phyloP scores from a whole-genome alignment of 1,140 invertebrate species.

The Nixonia krombeini region DNA sequence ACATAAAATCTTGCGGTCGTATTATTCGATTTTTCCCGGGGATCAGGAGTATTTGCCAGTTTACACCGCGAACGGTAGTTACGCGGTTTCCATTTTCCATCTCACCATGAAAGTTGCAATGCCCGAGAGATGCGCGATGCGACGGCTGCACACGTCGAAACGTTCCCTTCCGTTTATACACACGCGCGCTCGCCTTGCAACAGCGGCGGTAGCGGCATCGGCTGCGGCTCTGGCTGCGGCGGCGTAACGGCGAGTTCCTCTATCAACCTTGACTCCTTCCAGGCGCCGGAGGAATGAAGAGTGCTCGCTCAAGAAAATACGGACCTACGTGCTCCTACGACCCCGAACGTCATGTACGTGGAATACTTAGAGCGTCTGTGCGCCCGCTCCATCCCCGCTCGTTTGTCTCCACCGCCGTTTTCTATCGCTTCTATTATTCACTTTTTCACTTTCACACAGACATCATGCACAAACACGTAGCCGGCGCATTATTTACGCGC shows the following conservation, averaged over 20 bases:
- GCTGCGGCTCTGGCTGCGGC: too few relatives aligned
- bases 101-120: slow-evolving; percentile 61
- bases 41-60: slow-evolving; percentile 53
- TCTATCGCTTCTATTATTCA: not conserved
- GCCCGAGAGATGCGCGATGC: slow-evolving; percentile 56
- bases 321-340: slow-evolving; percentile 59
- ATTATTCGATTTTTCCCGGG: slow-evolving; percentile 22
- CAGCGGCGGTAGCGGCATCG: too few relatives aligned
- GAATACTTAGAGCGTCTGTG: slow-evolving; percentile 54
- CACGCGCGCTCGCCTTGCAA: slow-evolving; percentile 49
- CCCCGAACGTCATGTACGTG: slow-evolving; percentile 54
- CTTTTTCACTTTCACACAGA: too few relatives aligned
- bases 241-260: slow-evolving; percentile 56
- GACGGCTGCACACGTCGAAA: slow-evolving; percentile 31
- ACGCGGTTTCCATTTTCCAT: slow-evolving; percentile 57
- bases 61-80: slow-evolving; percentile 54
- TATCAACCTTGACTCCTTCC: slow-evolving; percentile 47
- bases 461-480: too few relatives aligned
- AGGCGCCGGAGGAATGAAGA: slow-evolving; percentile 17
- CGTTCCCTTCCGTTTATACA: slow-evolving; percentile 21
- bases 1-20: slow-evolving; percentile 1
- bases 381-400: slow-evolving; percentile 19
- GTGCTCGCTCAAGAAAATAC: slow-evolving; percentile 54
- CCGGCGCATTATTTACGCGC: too few relatives aligned
- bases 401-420: not conserved